Conservation (phyloP, 2,113 vertebrate species). For the Albula goreensis region DNA sequence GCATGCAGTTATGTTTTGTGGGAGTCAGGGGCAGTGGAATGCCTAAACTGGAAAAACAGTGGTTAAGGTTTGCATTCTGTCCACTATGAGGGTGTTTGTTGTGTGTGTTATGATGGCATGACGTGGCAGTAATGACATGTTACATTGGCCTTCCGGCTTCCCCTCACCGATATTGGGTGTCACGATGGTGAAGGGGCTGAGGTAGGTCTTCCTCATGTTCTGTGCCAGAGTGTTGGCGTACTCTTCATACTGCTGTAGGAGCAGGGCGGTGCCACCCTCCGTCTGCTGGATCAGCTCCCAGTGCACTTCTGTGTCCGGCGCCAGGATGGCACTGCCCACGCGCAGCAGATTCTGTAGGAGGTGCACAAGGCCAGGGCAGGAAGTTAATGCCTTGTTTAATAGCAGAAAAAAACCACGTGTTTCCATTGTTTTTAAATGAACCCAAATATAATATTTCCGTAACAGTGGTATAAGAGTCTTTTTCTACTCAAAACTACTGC, state of each 20-base stretch:
- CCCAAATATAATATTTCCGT: not conserved
- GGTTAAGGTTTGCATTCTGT: not conserved
- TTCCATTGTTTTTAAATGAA: constrained; percentile 1
- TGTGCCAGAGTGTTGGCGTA: constrained; percentile 87
- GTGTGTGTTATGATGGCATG: not conserved
- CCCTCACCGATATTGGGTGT: constrained; percentile 90
- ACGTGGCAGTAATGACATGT: no score
- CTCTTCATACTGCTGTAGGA: constrained; percentile 85
- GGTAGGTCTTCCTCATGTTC: constrained; percentile 97
- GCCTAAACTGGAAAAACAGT: not conserved
- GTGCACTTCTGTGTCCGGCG: constrained; percentile 76
- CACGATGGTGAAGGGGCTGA: constrained; percentile 93
- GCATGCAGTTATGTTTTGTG: not conserved
- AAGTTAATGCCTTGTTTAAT: not conserved
- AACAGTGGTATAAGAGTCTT: no score
- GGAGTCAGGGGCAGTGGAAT: not conserved
- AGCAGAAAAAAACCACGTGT: not conserved
- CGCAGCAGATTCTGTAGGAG: constrained; percentile 82
- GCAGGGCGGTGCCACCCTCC: constrained; percentile 83
- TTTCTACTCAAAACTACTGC: not conserved
- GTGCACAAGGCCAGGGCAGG: not conserved
- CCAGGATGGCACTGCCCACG: constrained; percentile 87
- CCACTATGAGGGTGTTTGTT: not conserved
- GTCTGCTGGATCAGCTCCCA: constrained; percentile 94
- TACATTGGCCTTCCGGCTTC: no score